phyloP scores from a whole-genome alignment of 1,140 invertebrate genomes.

The Magallana gigas region DNA sequence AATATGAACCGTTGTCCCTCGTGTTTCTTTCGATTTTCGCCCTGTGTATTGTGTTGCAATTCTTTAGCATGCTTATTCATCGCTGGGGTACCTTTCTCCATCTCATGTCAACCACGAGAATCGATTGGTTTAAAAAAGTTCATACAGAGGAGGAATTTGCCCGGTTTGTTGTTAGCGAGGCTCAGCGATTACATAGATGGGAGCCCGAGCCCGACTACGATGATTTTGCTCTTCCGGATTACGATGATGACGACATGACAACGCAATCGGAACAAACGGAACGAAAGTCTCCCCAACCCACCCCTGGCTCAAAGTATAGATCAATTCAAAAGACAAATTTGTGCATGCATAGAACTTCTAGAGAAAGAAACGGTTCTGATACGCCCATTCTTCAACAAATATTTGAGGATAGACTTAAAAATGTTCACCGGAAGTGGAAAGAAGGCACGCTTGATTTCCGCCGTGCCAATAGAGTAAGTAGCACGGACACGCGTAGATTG shows the following conservation, averaged over 20 bases:
- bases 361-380: constrained; percentile 53
- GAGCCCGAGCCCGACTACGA: constrained; percentile 72
- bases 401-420: constrained; percentile 71
- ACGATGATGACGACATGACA: constrained; percentile 66
- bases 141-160: constrained; percentile 76
- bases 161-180: constrained; percentile 72
- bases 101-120: constrained; percentile 96
- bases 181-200: constrained; percentile 68
- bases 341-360: not conserved
- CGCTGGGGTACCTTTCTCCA: constrained; percentile 97
- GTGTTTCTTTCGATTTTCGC: constrained; percentile 80
- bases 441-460: constrained; percentile 63
- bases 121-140: constrained; percentile 87
- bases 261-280: constrained; percentile 56
- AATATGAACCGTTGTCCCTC: constrained; percentile 79
- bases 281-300: constrained; percentile 52
- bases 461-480: constrained; percentile 45
- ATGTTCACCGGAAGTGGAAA: constrained; percentile 70
- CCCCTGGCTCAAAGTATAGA: constrained; percentile 31
- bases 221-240: constrained; percentile 65
- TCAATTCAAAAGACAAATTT: not conserved
- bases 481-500: constrained; percentile 61
- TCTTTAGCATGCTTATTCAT: constrained; percentile 81
- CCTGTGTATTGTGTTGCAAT: constrained; percentile 82
- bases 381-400: constrained; percentile 72